Conservation (phyloP, 2,888 invertebrate species). For the Barypeithes pellucidus region DNA sequence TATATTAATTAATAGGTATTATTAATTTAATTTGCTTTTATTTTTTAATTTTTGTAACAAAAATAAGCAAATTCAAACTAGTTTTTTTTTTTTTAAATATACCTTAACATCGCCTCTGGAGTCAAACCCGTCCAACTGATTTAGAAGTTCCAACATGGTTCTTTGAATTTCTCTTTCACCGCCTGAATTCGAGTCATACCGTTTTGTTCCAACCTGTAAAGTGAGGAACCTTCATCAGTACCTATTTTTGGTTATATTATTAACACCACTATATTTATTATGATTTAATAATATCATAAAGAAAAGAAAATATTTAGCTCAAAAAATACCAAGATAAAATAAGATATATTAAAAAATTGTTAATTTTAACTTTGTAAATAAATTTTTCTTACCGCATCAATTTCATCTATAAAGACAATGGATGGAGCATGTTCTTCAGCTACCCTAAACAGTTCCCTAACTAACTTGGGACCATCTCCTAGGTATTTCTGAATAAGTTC, state of each 20-base stretch:
- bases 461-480: slow-evolving; percentile 99
- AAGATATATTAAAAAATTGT: no score
- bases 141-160: slow-evolving; percentile 98
- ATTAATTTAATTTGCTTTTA: no score
- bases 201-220: slow-evolving; percentile 84
- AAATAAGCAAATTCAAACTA: no score
- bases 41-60: no score
- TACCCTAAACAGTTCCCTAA: slow-evolving; percentile 97
- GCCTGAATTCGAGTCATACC: slow-evolving; percentile 99
- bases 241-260: no score
- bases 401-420: slow-evolving; percentile 99
- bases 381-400: slow-evolving; percentile 87
- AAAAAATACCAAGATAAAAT: no score
- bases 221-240: no score
- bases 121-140: slow-evolving; percentile 98
- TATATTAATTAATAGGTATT: no score
- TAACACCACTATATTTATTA: no score
- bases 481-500: slow-evolving; percentile 98
- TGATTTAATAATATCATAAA: no score
- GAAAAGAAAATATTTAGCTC: no score
- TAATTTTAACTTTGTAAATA: neutral
- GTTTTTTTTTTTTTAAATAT: slow-evolving; percentile 34
- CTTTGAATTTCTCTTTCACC: slow-evolving; percentile 99
- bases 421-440: slow-evolving; percentile 99
- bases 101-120: slow-evolving; percentile 97